Base-by-base conservation (phyloP, 2,797 vertebrate genomes). In the Eptatretus atami region DNA sequence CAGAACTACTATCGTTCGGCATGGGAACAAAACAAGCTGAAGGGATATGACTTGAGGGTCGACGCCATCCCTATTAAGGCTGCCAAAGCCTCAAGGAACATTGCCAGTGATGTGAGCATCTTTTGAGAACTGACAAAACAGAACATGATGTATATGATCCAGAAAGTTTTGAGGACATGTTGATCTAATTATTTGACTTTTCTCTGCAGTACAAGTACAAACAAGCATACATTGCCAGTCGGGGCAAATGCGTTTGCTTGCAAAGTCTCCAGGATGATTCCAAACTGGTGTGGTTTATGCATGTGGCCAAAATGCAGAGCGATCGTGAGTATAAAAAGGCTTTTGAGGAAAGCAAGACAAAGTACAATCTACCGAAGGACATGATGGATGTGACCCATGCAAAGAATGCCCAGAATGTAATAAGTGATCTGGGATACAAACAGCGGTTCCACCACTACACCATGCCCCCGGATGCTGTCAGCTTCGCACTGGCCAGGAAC, bases 251-350 rank as follows among this genome's bases (percentile, higher is more conserved):
- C 19, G 74, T 82, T 0, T 80, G 80, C 3, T 79, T 76, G 12
- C 72, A 71, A 0, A 68, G 76, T 52, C 65, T 82, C 0, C 61
- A 78, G 12, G 80, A 81, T 0, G 80, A 82, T 61, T 79, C 79
- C 1, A 75, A 81, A 67, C 71, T 78, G 67, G 13, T 81, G 70
- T 75, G 77, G 76, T 77, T 75, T 0, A 74, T 81, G 71, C 78
- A 79, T 0, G 77, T 80, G 13, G 84, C 76, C 64, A 87, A 73
- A 74, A 83, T 87, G 11, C 79, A 82, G 73, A 87, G 84, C 64
- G 82, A 86, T 63, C 71, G 63, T 31, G 74, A 85, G 66, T 87
- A 88, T 71, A 84, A 84, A 73, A 88, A 87, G 63, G 82, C 77
- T 71, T 88, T 85, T 71, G 77, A 88, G 68, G 78, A 82, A 65